Evolutionary conservation across 2,888 invertebrate species (phyloP), one percentile per base, ranked within the genome.

Genomic region (Acanthoscelides obtectus): DNA sequence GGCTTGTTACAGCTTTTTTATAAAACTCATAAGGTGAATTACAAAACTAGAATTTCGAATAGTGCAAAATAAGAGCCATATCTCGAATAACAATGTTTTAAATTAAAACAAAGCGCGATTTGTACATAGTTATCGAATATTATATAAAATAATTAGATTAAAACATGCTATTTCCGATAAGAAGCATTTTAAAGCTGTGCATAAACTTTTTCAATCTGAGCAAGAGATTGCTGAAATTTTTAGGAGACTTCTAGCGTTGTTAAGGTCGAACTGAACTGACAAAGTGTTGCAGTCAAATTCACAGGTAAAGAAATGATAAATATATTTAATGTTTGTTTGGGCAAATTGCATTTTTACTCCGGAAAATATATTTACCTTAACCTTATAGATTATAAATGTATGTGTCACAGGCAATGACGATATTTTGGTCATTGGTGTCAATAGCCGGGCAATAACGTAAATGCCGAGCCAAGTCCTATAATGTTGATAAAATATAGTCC

Each of bases 51-150:
- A 66, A 66, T 66, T 12, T 45, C 45, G 12, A 12, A 66, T 77
- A 78, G 77, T 78, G 79, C 79, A 78, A 80, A 78, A 76, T 66
- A 71, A 76, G 71, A 74, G 78, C 76, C 77, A 78, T 79, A 75
- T 74, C 72, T 76, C 72, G 74, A 74, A 74, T 71, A 64, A 71
- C 70, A 74, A 69, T 78, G 79, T 80, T 80, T 80, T 79, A 80
- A 80, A 80, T 79, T 78, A 80, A 80, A 80, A 79, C 80, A 78
- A 72, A 72, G 72, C 73, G 76, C 75, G 76, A 74, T 75, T 72
- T 78, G 74, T 77, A 75, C 69, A 77, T 79, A 77, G 70, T 68
- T 69, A 64, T 69, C 72, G 72, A 69, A 72, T 69, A 27, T 45
- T 45, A 69, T 27, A 72, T 70, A 66, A 66, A 21, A 17, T n/a